Percentiles rank a stretch among this genome's conserved stretches.
These are phyloP conservation scores for Wasmannia auropunctata DNA, from an alignment of 1,140 invertebrate species.

Conservation along the genomic window DNA sequence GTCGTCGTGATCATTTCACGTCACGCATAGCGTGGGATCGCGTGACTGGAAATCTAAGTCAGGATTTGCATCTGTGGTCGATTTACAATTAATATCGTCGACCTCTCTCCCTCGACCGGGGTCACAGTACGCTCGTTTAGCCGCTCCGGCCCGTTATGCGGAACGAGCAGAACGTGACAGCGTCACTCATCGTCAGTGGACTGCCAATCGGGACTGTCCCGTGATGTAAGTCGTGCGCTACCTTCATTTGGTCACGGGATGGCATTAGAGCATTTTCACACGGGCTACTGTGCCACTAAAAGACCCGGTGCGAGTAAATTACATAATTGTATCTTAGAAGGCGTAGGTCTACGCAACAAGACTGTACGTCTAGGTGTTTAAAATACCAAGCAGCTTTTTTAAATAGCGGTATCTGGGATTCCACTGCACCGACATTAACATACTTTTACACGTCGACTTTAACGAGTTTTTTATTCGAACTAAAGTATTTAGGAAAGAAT, in stretches of 20 bases:
- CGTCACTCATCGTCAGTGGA: slow-evolving; percentile 59
- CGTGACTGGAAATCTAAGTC: not conserved
- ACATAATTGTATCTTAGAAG: not conserved
- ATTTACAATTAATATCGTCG: slow-evolving; percentile 40
- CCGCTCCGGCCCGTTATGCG: slow-evolving; percentile 67
- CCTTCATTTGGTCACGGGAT: slow-evolving; percentile 52
- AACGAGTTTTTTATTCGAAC: not conserved
- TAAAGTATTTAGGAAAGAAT: not conserved
- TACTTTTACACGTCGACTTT: not conserved
- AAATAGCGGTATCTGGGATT: not conserved
- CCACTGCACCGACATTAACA: not conserved
- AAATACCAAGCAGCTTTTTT: not conserved
- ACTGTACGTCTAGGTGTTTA: not conserved
- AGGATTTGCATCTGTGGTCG: slow-evolving; percentile 7
- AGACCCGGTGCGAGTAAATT: slow-evolving; percentile 7
- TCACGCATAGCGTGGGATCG: slow-evolving; percentile 2
- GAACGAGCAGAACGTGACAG: slow-evolving; percentile 62
- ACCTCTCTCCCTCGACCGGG: slow-evolving; percentile 18
- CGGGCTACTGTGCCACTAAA: slow-evolving; percentile 1
- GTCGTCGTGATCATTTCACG: not conserved
- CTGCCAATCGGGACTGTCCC: slow-evolving; percentile 47
- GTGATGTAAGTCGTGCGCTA: slow-evolving; percentile 38
- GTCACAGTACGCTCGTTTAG: slow-evolving; percentile 63
- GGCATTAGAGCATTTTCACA: slow-evolving; percentile 63
- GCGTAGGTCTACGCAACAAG: not conserved